Conservation (phyloP, 2,113 vertebrate genomes). For the Hypocryptadius cinnamomeus region DNA sequence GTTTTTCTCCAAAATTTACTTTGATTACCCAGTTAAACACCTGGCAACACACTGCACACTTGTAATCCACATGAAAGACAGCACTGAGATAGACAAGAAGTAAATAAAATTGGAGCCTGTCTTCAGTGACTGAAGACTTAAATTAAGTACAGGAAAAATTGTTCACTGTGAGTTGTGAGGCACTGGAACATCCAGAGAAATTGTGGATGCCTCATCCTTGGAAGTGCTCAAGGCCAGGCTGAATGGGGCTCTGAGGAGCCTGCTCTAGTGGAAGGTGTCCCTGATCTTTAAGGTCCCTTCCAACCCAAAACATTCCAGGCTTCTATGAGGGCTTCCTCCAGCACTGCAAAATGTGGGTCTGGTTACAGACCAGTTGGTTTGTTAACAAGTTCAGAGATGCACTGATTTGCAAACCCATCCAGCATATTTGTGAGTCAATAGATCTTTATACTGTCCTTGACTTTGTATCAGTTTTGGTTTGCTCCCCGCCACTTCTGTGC, state of each 20-base stretch:
- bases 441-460: neutral
- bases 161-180: neutral
- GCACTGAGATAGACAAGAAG: neutral
- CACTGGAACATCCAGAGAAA: neutral
- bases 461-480: neutral
- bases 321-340: neutral
- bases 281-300: neutral
- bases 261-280: neutral
- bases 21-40: neutral
- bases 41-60: neutral
- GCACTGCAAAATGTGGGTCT: neutral
- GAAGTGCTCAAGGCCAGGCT: neutral
- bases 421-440: neutral
- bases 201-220: neutral
- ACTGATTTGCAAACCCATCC: neutral
- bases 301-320: neutral
- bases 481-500: neutral
- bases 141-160: neutral
- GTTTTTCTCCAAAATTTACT: neutral
- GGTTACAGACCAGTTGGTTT: neutral
- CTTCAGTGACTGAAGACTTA: neutral
- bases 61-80: neutral
- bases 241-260: neutral
- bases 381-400: neutral
- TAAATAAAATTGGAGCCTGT: neutral